Percentiles rank a stretch among this genome's conserved stretches.
phyloP scores from a whole-genome alignment of 2,888 invertebrate species.

The Orthosia cruda region DNA sequence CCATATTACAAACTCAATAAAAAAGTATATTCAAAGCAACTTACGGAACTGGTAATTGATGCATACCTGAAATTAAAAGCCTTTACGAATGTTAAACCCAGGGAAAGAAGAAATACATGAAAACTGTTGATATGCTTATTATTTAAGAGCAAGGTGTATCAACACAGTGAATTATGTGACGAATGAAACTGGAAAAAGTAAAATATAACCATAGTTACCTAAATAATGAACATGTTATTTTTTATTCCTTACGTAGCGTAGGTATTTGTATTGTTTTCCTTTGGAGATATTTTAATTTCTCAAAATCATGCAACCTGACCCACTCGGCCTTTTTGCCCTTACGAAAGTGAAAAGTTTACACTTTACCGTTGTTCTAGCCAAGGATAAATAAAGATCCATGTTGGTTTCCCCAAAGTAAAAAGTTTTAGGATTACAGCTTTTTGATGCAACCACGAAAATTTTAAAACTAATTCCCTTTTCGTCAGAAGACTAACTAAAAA shows the following conservation, averaged over 20 bases:
- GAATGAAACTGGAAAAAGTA: too few species aligned
- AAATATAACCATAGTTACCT: too few species aligned
- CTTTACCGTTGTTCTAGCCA: conserved; percentile 12
- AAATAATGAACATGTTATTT: too few species aligned
- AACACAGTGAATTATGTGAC: too few species aligned
- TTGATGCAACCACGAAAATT: conserved; percentile 18
- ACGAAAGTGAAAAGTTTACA: conserved; percentile 18
- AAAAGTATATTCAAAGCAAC: too few species aligned
- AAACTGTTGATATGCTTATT: neutral
- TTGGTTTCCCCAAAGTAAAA: conserved; percentile 27
- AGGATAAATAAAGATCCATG: conserved; percentile 25
- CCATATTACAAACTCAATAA: too few species aligned
- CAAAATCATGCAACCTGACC: neutral
- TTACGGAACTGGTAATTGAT: neutral
- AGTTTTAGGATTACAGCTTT: conserved; percentile 24
- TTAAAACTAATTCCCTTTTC: neutral
- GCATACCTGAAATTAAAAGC: neutral
- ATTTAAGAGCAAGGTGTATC: too few species aligned
- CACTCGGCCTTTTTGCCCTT: conserved; percentile 1
- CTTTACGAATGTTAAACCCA: neutral
- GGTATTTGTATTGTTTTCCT: neutral
- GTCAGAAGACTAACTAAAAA: neutral
- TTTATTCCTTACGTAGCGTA: too few species aligned
- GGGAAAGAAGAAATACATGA: neutral
- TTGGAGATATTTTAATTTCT: neutral